Evolutionary conservation across 2,888 invertebrate genomes (phyloP), one percentile per base, ranked within the genome.

Genomic region (Buathra laborator): DNA sequence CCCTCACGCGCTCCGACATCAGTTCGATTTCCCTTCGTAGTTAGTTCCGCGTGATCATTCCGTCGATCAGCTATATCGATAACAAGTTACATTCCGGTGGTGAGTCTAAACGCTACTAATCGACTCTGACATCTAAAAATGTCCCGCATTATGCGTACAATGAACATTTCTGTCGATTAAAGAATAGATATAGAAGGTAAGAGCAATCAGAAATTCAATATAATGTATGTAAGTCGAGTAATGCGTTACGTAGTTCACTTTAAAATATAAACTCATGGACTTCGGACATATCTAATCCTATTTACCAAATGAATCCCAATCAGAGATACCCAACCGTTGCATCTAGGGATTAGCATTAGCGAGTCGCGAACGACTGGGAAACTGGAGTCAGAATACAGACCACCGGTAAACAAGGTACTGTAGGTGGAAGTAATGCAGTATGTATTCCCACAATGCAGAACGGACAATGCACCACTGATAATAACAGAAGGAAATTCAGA

Each of bases 241-340:
- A 46, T 24, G 7, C 16, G 59, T 74, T 74, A 46, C 59, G 10
- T 44, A 74, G 29, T 74, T 24, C 44, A 46, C 59, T 29, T 74
- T 74, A 46, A 32, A 16, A 32, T 16, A 75, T 37, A 64, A 75
- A 51, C 75, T 64, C 75, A 75, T 64, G 19, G 48, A 37, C 29
- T 12, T 46, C 29, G 16, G n/a, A 44, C 44, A 46, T 29, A n/a
- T 74, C 59, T 37, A 37, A 37, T 37, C 37, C 37, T 48, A 75
- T 19, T 16, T 59, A n/a, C 53, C 79, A 62, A 80, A 84, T 84
- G 59, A 84, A 84, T 84, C 67, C 53, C 80, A 80, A 84, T 84
- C 84, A 76, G 76, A 56, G 66, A 71, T 71, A 80, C 56, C 59
- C 44, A 53, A 68, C 62, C 46, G 59, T 14, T 10, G 62, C 37